Evolutionary conservation across 2,113 vertebrate genomes (phyloP).

Genomic region (Globicephala melas): DNA sequence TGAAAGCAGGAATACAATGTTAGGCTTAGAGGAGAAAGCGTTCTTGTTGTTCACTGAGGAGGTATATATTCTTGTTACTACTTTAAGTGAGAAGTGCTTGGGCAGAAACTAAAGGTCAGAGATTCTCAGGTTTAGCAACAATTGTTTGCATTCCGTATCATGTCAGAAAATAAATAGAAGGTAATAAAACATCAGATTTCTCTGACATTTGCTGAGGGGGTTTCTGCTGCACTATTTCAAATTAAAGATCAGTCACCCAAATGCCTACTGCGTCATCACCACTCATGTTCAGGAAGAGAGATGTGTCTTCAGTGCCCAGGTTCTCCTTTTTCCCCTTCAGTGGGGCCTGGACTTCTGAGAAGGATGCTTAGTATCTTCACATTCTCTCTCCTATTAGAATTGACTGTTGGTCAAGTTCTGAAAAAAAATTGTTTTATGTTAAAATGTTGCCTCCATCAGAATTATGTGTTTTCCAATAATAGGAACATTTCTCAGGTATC

Average conservation of each 20-base stretch:
- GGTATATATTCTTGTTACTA: neutral
- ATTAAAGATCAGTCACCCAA: neutral
- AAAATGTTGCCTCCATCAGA: neutral
- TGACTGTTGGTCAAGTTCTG: neutral
- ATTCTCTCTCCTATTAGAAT: neutral
- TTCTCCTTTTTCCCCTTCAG: neutral
- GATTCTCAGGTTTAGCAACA: slow-evolving; percentile 45
- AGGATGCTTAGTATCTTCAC: neutral
- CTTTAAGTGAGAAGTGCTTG: neutral
- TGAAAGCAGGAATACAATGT: neutral
- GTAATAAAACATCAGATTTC: slow-evolving; percentile 45
- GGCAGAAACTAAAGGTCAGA: slow-evolving; percentile 21
- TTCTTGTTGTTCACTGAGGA: slow-evolving; percentile 51
- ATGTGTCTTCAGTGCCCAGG: neutral
- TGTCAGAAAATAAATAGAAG: slow-evolving; percentile 61
- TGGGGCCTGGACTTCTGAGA: neutral
- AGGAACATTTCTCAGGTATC: neutral
- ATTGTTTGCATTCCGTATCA: slow-evolving; percentile 46
- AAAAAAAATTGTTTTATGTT: neutral
- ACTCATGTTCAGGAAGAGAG: neutral
- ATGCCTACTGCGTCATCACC: neutral
- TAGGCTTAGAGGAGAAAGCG: slow-evolving; percentile 30
- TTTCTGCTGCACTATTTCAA: neutral
- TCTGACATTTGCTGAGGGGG: slow-evolving; percentile 31
- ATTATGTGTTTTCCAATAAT: neutral